A percentile compares a stretch with the other conserved stretches of the same genome.
These are phyloP conservation scores for Scolopax rusticola DNA, from an alignment of 2,797 vertebrate species.

Conservation along the genomic window DNA sequence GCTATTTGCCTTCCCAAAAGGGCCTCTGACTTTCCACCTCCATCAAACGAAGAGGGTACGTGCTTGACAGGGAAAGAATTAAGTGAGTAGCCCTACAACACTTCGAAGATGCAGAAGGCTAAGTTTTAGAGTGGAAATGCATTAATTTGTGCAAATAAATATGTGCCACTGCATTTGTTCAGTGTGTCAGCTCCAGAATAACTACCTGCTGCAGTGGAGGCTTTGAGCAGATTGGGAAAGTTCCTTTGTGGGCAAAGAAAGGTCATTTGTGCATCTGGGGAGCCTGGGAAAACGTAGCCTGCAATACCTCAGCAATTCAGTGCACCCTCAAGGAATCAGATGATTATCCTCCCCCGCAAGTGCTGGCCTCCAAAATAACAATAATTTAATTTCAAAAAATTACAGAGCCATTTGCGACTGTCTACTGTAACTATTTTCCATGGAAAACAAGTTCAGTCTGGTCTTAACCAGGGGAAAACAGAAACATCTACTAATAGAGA, in stretches of 20 bases:
- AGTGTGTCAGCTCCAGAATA: neutral
- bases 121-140: neutral
- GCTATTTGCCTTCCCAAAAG: neutral
- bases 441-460: neutral
- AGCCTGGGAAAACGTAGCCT: neutral
- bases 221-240: neutral
- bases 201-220: neutral
- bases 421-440: neutral
- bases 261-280: neutral
- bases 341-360: neutral
- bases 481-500: neutral
- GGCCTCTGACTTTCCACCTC: neutral
- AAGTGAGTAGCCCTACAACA: neutral
- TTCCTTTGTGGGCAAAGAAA: neutral
- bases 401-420: neutral
- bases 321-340: neutral
- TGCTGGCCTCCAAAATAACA: neutral
- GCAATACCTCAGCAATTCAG: neutral
- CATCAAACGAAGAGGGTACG: neutral
- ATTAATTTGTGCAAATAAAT: neutral
- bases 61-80: neutral
- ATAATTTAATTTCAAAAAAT: neutral
- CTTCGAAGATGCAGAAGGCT: neutral
- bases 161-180: neutral
- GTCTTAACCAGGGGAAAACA: constrained; percentile 16